These are phyloP conservation scores for Magallana nippona DNA, from an alignment of 2,888 invertebrate species.

Conservation along the genomic window DNA sequence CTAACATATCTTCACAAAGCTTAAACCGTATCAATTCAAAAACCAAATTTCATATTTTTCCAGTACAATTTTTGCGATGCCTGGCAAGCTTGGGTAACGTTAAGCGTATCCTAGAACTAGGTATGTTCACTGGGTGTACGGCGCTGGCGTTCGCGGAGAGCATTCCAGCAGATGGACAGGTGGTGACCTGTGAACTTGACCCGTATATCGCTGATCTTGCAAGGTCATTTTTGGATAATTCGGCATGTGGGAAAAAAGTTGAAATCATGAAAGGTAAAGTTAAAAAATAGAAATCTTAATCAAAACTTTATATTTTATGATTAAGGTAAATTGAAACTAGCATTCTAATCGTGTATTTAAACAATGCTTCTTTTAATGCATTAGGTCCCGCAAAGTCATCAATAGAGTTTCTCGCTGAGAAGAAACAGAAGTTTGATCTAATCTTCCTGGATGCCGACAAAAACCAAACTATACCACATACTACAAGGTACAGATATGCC, in stretches of 20 bases:
- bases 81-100: conserved; percentile 65
- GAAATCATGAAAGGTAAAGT: conserved; percentile 59
- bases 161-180: conserved; percentile 64
- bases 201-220: conserved; percentile 61
- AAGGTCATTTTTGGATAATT: conserved; percentile 53
- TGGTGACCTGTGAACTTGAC: conserved; percentile 63
- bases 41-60: neutral
- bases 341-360: neutral
- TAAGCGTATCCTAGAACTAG: conserved; percentile 66
- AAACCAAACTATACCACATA: conserved; percentile 60
- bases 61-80: conserved; percentile 67
- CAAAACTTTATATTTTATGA: no score
- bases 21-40: no score
- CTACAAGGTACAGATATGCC: conserved; percentile 54
- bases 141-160: conserved; percentile 70
- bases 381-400: conserved; percentile 53
- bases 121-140: conserved; percentile 70
- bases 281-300: no score
- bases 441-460: conserved; percentile 67
- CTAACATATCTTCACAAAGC: no score
- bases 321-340: no score
- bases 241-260: conserved; percentile 65
- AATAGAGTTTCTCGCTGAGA: conserved; percentile 52
- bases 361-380: neutral
- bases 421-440: conserved; percentile 59